Evolutionary conservation across 2,113 vertebrate genomes (phyloP), one percentile per base, ranked within the genome.

Genomic region (Cheirogaleus medius): DNA sequence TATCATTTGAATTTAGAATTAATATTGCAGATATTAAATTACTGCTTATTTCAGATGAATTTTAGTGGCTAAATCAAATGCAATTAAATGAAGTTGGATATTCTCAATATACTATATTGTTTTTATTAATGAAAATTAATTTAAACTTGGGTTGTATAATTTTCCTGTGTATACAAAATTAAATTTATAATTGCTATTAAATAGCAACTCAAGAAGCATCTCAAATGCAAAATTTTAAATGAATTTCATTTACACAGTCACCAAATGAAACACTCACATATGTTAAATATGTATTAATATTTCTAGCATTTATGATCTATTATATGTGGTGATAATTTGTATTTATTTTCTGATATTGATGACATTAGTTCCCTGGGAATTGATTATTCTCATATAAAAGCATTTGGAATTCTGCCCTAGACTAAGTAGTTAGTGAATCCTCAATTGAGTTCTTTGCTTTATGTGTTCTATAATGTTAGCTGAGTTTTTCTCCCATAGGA

Each of bases 51-150:
- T 85, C 42, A 87, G 58, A 94, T 94, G 49, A 68, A 91, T 95
- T 93, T 93, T 81, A 81, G 63, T 92, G 52, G 32, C 56, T 97
- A 95, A 94, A 91, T 95, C 47, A 97, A 85, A 78, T 94, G 68
- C 21, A 90, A 3, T 37, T 93, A 82, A 94, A 93, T 96, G 29
- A 11, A 95, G 21, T 87, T 96, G 64, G 39, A 71, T 89, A 8
- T 76, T 96, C 68, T 93, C 39, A 86, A 37, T 93, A 54, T 14
- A 68, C 13, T 93, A 23, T 91, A 93, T 87, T 95, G 64, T 93
- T 95, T 95, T 87, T 95, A 96, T 92, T 97, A 97, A 95, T 95
- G 83, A 90, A 97, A 94, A 93, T 93, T 97, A 94, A 96, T 95
- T 97, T 91, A 89, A 95, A 90, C 39, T 83, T 97, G 15, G 17